Conservation (phyloP, 2,797 vertebrate species). For the Merluccius polli region DNA sequence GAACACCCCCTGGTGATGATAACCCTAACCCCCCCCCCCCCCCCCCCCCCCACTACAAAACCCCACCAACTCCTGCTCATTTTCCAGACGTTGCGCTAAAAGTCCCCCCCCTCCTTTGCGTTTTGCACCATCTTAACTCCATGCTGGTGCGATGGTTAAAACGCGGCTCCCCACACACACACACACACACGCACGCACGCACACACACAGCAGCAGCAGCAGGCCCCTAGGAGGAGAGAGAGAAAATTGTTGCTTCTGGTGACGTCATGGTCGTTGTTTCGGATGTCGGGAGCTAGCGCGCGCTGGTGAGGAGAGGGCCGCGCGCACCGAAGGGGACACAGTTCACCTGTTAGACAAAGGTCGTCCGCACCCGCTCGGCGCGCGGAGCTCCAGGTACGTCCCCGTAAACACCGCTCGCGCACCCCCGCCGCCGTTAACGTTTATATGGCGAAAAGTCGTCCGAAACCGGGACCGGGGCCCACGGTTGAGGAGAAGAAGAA, state of each 20-base stretch:
- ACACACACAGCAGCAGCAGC: background rate
- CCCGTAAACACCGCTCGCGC: no score
- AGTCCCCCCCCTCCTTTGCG: no score
- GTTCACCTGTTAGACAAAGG: conserved; percentile 58
- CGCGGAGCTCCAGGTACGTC: conserved; percentile 63
- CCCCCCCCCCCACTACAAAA: no score
- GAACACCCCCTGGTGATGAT: no score
- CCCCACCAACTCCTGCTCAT: no score
- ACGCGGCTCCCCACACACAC: background rate
- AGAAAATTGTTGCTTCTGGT: conserved; percentile 54
- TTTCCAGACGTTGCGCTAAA: background rate
- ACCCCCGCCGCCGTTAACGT: no score
- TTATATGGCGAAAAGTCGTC: no score
- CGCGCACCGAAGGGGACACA: conserved; percentile 51
- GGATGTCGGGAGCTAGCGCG: conserved; percentile 64
- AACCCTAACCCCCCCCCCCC: no score
- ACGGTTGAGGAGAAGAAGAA: no score
- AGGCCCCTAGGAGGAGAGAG: conserved; percentile 32
- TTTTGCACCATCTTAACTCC: no score
- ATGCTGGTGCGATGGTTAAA: background rate
- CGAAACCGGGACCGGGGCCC: conserved; percentile 27
- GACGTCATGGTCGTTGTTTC: conserved; percentile 76
- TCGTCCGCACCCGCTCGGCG: conserved; percentile 57
- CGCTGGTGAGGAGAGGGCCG: conserved; percentile 74
- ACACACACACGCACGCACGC: background rate